Conservation (phyloP, 2,113 vertebrate species). For the Synchiropus splendidus region DNA sequence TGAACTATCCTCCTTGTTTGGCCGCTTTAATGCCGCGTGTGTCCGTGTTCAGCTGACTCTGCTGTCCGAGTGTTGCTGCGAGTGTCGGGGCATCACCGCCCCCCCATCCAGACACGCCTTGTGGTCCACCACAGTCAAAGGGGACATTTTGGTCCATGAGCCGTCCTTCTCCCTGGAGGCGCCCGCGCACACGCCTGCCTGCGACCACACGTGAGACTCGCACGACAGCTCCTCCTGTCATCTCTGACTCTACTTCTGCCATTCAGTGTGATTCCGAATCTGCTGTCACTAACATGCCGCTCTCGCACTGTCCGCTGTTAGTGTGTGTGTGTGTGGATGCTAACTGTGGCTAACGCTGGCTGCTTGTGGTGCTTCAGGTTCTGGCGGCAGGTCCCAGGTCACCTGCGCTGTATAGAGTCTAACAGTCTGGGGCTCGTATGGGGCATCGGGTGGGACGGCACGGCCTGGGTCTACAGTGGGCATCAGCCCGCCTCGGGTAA, state of each 20-base stretch:
- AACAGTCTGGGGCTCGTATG: slow-evolving; percentile 86
- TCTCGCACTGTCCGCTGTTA: slow-evolving; percentile 1
- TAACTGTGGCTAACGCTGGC: slow-evolving; percentile 19
- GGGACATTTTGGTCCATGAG: slow-evolving; percentile 92
- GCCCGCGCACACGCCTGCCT: slow-evolving; percentile 58
- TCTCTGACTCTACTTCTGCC: too few relatives aligned
- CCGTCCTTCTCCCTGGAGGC: slow-evolving; percentile 78
- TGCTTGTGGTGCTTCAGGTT: slow-evolving; percentile 75
- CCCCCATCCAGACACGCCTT: slow-evolving; percentile 81
- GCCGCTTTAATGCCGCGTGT: background rate
- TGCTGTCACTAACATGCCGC: slow-evolving; percentile 15
- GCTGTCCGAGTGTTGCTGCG: slow-evolving; percentile 82
- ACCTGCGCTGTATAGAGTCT: slow-evolving; percentile 81
- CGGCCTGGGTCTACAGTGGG: slow-evolving; percentile 85
- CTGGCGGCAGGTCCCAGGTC: slow-evolving; percentile 91
- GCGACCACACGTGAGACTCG: slow-evolving; percentile 85
- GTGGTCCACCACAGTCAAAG: slow-evolving; percentile 91
- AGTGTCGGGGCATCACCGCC: slow-evolving; percentile 74
- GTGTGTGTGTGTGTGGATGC: too few relatives aligned
- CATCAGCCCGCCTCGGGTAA: slow-evolving; percentile 79
- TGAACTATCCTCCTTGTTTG: background rate
- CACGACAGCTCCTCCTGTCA: background rate
- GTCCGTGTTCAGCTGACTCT: slow-evolving; percentile 70
- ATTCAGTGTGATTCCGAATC: too few relatives aligned
- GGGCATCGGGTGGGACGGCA: slow-evolving; percentile 86